Evolutionary conservation across 1,140 invertebrate genomes (phyloP), one percentile per base, ranked within the genome.

Genomic region (Leguminivora glycinivorella): DNA sequence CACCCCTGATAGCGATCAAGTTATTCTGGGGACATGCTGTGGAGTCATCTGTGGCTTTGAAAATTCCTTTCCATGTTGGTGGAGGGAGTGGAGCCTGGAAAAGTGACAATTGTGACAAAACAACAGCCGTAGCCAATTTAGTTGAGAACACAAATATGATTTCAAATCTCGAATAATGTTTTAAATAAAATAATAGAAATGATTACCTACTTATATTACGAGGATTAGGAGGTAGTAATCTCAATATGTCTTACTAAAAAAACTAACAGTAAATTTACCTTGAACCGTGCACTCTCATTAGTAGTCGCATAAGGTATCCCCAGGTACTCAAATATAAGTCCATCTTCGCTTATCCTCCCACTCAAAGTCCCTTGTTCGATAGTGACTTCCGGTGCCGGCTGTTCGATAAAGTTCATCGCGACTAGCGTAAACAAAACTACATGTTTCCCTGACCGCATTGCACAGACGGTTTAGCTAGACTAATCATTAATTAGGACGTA

Each of bases 261-360:
- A 7, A n/a, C 43, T 7, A 52, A 52, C 1, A 52, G 2, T 17
- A 19, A 9, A 2, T 17, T 63, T 29, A 68, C 67, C 31, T 68
- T 68, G 19, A 43, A 68, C 40, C 67, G 24, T 7, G 17, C 22
- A 0, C 19, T 68, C 34, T 43, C 22, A 47, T 68, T 68, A 10
- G 67, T 26, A 10, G 67, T 68, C 19, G 34, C 34, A 26, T 68
- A 68, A 12, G 67, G 67, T 68, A 68, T 68, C 5, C 67, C 67
- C 6, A 68, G 67, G 24, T 68, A 68, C n/a, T 68, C 67, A 26
- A 40, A 68, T 5, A 68, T 34, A 12, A 24, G 67, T 22, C 67
- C 67, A 68, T 68, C 31, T 24, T 31, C 67, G 26, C 67, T 68
- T 25, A 68, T 47, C 12, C 67, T 22, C 5, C 67, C 67, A n/a